Percentiles rank a stretch among this genome's conserved stretches.
phyloP scores from a whole-genome alignment of 1,140 invertebrate species.

The Drosophila baimaii region DNA sequence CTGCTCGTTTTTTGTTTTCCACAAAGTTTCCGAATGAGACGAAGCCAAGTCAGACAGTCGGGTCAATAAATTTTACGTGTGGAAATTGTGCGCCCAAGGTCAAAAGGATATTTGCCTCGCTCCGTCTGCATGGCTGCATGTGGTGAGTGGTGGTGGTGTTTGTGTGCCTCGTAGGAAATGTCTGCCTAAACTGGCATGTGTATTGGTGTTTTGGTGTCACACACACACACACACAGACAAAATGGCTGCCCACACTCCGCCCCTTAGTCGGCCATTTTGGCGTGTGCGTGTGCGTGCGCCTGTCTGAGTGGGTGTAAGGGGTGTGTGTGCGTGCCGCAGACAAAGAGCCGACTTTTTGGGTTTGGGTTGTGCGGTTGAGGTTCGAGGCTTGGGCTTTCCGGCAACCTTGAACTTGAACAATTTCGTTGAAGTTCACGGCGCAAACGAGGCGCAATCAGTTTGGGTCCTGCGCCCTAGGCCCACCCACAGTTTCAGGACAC shows the following conservation, averaged over 20 bases:
- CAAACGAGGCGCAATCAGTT: constrained; percentile 59
- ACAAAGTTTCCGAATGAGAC: constrained; percentile 58
- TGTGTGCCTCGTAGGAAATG: constrained; percentile 66
- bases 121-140: constrained; percentile 16
- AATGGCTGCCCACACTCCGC: constrained; percentile 61
- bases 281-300: constrained; percentile 8
- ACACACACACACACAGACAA: constrained; percentile 56
- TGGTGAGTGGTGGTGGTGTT: background rate
- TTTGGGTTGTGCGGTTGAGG: constrained; percentile 34
- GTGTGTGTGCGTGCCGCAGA: constrained; percentile 65
- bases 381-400: constrained; percentile 63
- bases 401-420: constrained; percentile 81
- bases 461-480: constrained; percentile 18
- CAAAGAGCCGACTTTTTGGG: constrained; percentile 54
- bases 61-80: constrained; percentile 84
- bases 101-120: constrained; percentile 83
- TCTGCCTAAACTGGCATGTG: constrained; percentile 35
- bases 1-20: constrained; percentile 48
- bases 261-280: constrained; percentile 42
- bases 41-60: constrained; percentile 68
- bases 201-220: constrained; percentile 36
- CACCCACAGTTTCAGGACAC: constrained; percentile 14
- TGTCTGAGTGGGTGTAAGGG: background rate
- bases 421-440: constrained; percentile 66
- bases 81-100: constrained; percentile 83